Evolutionary conservation across 2,113 vertebrate genomes (phyloP).

Genomic region (Grantiella picta): DNA sequence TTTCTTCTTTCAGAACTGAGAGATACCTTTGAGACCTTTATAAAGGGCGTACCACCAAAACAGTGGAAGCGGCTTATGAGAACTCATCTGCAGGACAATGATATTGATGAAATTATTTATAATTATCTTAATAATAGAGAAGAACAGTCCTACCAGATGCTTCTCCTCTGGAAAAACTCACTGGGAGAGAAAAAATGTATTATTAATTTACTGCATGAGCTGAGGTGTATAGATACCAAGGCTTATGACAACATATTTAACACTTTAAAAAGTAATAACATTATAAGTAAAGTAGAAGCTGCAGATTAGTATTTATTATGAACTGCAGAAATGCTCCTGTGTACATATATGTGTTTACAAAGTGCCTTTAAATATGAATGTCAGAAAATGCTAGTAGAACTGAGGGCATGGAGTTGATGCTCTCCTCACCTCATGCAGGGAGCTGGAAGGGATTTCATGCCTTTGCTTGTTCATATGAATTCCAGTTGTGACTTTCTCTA

Average conservation of each 20-base stretch:
- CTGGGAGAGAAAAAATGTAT: not conserved
- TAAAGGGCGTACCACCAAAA: not conserved
- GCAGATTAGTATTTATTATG: not conserved
- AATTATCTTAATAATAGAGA: not conserved
- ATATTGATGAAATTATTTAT: not conserved
- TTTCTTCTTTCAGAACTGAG: slow-evolving; percentile 5
- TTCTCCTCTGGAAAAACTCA: not conserved
- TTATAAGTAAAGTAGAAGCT: not conserved
- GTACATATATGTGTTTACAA: not conserved
- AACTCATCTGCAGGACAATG: not conserved
- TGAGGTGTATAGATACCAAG: not conserved
- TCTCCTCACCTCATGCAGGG: not conserved
- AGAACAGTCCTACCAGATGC: slow-evolving; percentile 16
- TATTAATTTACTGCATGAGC: not conserved
- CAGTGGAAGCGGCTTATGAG: not conserved
- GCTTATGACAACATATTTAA: not conserved
- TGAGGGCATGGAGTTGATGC: not conserved
- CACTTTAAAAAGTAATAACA: not conserved
- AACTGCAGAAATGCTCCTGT: not conserved
- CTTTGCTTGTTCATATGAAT: rapidly evolving
- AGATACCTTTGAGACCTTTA: not conserved
- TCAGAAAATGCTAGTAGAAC: not conserved
- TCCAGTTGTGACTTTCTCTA: not conserved
- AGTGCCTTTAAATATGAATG: not conserved
- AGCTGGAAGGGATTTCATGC: not conserved